Conservation (phyloP, 1,140 invertebrate genomes). For the Melanaphis sacchari region DNA sequence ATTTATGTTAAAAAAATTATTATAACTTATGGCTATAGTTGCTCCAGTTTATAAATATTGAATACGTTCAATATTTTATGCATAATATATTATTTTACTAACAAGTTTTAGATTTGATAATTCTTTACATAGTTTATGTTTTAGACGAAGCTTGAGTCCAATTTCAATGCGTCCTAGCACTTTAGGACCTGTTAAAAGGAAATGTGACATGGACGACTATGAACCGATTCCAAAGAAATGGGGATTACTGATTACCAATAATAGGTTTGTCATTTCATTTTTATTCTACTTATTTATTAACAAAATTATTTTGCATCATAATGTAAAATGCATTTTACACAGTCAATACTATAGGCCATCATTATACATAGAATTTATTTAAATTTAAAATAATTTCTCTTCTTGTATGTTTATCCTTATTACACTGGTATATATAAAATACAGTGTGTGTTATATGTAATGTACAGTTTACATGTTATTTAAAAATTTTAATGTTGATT, state of each 20-base stretch:
- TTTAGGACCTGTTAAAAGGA: conserved; percentile 77
- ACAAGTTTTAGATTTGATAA: not conserved
- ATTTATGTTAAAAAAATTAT: too few relatives aligned
- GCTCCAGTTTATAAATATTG: not conserved
- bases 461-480: not conserved
- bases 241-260: conserved; percentile 64
- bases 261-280: conserved; percentile 55
- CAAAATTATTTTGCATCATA: not conserved
- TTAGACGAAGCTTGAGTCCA: conserved; percentile 77
- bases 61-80: not conserved
- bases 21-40: not conserved
- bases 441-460: not conserved
- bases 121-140: conserved; percentile 26
- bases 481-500: not conserved
- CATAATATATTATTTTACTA: not conserved
- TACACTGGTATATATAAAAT: not conserved
- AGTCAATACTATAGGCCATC: not conserved
- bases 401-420: not conserved
- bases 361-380: not conserved
- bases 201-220: conserved; percentile 77
- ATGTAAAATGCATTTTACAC: not conserved
- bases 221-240: conserved; percentile 68
- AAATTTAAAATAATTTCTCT: not conserved
- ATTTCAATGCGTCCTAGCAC: conserved; percentile 80
- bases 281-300: not conserved